phyloP scores from a whole-genome alignment of 2,888 invertebrate species.

The Norana najaformis region DNA sequence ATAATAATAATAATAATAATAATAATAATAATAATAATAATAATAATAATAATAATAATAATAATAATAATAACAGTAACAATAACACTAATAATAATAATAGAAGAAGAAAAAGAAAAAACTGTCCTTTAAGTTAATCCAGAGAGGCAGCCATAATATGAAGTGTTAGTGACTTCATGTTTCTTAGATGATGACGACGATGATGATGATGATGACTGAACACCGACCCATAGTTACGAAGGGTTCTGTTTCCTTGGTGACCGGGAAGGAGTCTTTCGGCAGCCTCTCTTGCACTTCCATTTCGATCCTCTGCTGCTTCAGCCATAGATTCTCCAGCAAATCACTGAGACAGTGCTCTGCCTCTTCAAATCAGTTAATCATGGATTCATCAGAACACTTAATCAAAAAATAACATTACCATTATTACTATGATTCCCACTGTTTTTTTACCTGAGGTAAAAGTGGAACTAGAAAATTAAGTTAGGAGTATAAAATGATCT shows the following conservation, averaged over 20 bases:
- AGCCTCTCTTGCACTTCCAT: neutral
- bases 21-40: too few relatives aligned
- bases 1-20: too few relatives aligned
- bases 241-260: neutral
- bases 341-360: neutral
- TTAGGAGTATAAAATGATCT: too few relatives aligned
- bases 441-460: too few relatives aligned
- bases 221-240: neutral
- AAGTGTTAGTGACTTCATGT: too few relatives aligned
- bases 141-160: too few relatives aligned
- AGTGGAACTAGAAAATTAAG: too few relatives aligned
- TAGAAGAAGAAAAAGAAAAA: too few relatives aligned
- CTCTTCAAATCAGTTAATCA: neutral
- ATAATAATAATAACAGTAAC: neutral
- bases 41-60: too few relatives aligned
- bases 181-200: too few relatives aligned
- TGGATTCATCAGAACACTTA: neutral
- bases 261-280: neutral
- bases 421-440: too few relatives aligned
- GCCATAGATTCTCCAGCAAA: neutral
- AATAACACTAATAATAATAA: neutral
- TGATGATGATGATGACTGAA: neutral
- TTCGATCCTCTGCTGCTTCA: neutral
- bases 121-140: neutral
- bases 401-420: neutral